phyloP scores from a whole-genome alignment of 1,140 invertebrate species.

The Harpegnathos saltator region DNA sequence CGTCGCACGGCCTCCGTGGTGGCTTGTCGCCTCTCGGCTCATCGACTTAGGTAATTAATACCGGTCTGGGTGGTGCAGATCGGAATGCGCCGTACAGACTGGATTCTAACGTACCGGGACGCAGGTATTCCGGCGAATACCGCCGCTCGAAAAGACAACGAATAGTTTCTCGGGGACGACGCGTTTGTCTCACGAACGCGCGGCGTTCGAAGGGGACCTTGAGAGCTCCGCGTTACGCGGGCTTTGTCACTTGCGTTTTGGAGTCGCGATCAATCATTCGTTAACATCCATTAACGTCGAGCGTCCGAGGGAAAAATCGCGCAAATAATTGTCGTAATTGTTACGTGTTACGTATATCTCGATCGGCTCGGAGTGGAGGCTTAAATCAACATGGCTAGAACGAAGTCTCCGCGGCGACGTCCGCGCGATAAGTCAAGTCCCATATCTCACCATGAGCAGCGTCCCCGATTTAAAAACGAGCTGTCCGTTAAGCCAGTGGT shows the following conservation, averaged over 20 bases:
- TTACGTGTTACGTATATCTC: no score
- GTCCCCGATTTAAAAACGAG: neutral
- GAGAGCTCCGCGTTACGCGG: neutral
- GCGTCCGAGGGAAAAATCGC: no score
- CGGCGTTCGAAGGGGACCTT: neutral
- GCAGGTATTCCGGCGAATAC: slow-evolving; percentile 22
- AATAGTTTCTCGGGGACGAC: neutral
- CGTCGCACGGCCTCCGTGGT: neutral
- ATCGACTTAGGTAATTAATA: slow-evolving; percentile 63
- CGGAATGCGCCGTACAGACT: slow-evolving; percentile 57
- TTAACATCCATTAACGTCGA: no score
- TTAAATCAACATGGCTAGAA: no score
- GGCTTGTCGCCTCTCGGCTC: slow-evolving; percentile 45
- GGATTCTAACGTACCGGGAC: slow-evolving; percentile 18
- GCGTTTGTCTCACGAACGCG: neutral
- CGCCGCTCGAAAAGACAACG: neutral
- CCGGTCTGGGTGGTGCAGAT: slow-evolving; percentile 59
- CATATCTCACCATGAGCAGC: neutral
- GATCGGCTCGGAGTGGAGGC: no score
- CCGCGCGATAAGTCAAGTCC: no score
- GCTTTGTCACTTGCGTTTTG: neutral
- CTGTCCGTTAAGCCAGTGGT: slow-evolving; percentile 22
- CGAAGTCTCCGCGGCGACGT: no score
- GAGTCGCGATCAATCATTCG: neutral
- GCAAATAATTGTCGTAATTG: no score